Base-by-base conservation (phyloP, 2,797 vertebrate species). In the Urocyon cinereoargenteus region DNA sequence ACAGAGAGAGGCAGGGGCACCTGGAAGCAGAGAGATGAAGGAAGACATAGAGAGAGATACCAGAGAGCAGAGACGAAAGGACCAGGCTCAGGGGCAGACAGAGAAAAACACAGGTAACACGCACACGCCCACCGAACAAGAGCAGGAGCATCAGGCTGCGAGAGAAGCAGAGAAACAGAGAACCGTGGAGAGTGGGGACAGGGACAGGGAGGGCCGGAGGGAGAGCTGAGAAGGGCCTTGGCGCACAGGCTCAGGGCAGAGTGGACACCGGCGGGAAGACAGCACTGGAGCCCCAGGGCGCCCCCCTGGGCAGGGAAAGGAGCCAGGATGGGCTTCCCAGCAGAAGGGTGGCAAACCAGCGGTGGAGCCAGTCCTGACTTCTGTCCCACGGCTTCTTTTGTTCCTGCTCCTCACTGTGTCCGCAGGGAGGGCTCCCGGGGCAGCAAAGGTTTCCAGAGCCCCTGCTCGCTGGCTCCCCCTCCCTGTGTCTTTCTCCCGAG, bases 361-460 rank as follows among this genome's bases (percentile, higher is more conserved):
- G 0, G 11, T 0, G 1, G 24, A 88, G 68, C 51, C 4, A 0
- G 68, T 0, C 15, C 11, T 18, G 34, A 16, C 18, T 77, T n/a
- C 83, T 26, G 51, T 3, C 31, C 77, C 22, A n/a, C 1, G 0
- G 68, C 68, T 91, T 77, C 79, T 94, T 94, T 90, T 78, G 85
- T 95, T 75, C 61, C 10, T 19, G 34, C 51, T 85, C 45, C 59
- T 85, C 34, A 57, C 82, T 40, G 49, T 31, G 49, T 31, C 75
- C 14, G 14, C 4, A 21, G 40, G 51, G 94, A 96, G 12, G 84
- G 72, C 13, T 19, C 51, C 0, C 0, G 22, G 59, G 2, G 0
- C 97, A 73, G 72, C 19, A 16, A 1, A 95, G 93, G n/a, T 79
- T 92, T 79, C 88, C 73, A 73, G 79, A 88, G 66, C 28, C 68